These are phyloP conservation scores for Rhinophrynus dorsalis DNA, from an alignment of 2,797 vertebrate genomes.

Conservation along the genomic window DNA sequence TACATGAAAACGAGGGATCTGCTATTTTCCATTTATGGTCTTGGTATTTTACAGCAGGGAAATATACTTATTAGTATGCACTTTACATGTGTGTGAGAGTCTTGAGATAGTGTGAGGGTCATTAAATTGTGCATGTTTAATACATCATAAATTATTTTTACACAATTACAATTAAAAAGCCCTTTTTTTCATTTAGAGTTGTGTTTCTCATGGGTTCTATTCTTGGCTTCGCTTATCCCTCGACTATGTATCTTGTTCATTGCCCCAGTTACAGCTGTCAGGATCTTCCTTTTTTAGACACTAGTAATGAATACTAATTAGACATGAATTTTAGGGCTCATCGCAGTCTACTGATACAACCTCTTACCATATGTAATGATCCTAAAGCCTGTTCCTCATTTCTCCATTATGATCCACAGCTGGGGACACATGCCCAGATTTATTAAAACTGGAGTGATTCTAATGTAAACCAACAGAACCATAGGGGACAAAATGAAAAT, in stretches of 20 bases:
- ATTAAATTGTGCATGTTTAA: slow-evolving; percentile 44
- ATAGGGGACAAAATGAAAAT: too few species aligned
- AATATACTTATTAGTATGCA: slow-evolving; percentile 24
- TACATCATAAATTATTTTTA: slow-evolving; percentile 47
- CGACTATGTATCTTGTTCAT: slow-evolving; percentile 46
- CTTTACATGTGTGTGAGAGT: slow-evolving; percentile 8
- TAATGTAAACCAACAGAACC: too few species aligned
- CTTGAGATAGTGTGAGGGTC: slow-evolving; percentile 26
- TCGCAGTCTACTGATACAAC: background rate
- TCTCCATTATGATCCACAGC: too few species aligned
- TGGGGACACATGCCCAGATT: too few species aligned
- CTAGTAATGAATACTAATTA: slow-evolving; percentile 36
- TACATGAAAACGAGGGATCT: background rate
- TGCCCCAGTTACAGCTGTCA: slow-evolving; percentile 45
- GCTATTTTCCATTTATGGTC: background rate
- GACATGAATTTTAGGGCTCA: slow-evolving; percentile 4
- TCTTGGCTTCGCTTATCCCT: slow-evolving; percentile 34
- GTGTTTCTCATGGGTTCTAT: slow-evolving; percentile 42
- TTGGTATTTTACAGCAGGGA: background rate
- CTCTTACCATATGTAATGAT: too few species aligned
- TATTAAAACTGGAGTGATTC: too few species aligned
- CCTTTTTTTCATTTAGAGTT: slow-evolving; percentile 39
- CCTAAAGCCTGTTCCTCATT: too few species aligned
- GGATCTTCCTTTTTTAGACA: slow-evolving; percentile 4
- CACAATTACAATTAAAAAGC: slow-evolving; percentile 44